Percentiles rank a stretch among this genome's conserved stretches.
Conservation (phyloP, 2,113 vertebrate genomes). For the Gulo gulo region DNA sequence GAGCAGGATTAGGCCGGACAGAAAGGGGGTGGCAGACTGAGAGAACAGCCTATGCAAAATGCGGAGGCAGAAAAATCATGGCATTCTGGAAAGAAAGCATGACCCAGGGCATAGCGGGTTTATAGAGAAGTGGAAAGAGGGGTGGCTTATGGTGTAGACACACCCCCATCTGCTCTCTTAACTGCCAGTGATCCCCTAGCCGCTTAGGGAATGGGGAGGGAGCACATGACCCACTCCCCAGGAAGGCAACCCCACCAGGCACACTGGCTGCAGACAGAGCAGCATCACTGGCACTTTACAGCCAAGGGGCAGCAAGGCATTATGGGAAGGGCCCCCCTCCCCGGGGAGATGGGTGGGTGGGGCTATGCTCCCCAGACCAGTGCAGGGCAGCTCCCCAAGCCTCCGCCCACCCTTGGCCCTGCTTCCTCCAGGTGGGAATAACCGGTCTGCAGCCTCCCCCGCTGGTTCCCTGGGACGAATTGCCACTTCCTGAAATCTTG, state of each 20-base stretch:
- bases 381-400: neutral
- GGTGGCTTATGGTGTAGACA: neutral
- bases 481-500: neutral
- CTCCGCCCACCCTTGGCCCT: neutral
- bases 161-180: neutral
- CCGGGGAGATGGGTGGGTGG: accelerated
- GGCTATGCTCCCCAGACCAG: neutral
- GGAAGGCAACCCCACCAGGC: neutral
- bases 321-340: neutral
- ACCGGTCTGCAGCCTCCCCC: accelerated
- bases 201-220: too few species aligned
- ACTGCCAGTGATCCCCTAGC: neutral
- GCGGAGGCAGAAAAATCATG: neutral
- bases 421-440: neutral
- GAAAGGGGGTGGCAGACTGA: neutral
- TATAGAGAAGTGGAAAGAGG: neutral
- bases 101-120: neutral
- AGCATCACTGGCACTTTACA: neutral
- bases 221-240: neutral
- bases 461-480: neutral
- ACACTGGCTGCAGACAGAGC: accelerated
- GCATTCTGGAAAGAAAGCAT: neutral
- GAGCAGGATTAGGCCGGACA: neutral
- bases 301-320: neutral
- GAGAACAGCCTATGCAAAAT: neutral